phyloP scores from a whole-genome alignment of 2,888 invertebrate species.

The Orgyia antiqua region DNA sequence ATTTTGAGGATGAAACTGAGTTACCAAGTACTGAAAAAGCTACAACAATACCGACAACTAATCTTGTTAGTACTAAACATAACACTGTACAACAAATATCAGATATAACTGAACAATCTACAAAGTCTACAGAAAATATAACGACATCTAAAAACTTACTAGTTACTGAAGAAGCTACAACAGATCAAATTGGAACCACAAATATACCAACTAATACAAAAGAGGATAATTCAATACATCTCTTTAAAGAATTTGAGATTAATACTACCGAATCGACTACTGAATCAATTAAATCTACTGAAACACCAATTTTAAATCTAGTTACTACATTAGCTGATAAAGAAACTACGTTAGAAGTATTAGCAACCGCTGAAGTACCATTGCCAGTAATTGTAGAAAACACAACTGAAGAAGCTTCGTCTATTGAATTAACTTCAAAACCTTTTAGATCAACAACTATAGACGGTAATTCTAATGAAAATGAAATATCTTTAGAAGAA shows the following conservation, averaged over 20 bases:
- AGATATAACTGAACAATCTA: constrained; percentile 1
- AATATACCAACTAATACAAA: too few species aligned
- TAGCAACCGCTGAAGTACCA: not conserved
- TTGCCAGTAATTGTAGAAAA: not conserved
- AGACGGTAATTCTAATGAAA: not conserved
- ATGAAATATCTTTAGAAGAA: too few species aligned
- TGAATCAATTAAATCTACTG: not conserved
- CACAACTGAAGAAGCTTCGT: not conserved
- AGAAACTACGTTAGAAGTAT: not conserved
- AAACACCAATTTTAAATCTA: not conserved
- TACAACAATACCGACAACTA: not conserved
- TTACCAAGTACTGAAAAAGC: constrained; percentile 3
- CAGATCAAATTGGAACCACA: too few species aligned
- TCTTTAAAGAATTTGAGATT: too few species aligned
- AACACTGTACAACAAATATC: constrained; percentile 2
- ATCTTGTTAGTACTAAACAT: not conserved
- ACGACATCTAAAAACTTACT: constrained; percentile 1
- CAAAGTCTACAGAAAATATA: not conserved
- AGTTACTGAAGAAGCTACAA: too few species aligned
- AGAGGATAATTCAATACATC: too few species aligned
- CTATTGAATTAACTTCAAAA: not conserved
- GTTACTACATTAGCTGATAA: not conserved
- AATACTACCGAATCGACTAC: too few species aligned
- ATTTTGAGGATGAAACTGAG: not conserved
- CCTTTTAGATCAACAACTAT: not conserved